Percentiles rank a stretch among this genome's conserved stretches.
These are phyloP conservation scores for Drosophila miranda DNA, from an alignment of 1,140 invertebrate genomes.

Conservation along the genomic window DNA sequence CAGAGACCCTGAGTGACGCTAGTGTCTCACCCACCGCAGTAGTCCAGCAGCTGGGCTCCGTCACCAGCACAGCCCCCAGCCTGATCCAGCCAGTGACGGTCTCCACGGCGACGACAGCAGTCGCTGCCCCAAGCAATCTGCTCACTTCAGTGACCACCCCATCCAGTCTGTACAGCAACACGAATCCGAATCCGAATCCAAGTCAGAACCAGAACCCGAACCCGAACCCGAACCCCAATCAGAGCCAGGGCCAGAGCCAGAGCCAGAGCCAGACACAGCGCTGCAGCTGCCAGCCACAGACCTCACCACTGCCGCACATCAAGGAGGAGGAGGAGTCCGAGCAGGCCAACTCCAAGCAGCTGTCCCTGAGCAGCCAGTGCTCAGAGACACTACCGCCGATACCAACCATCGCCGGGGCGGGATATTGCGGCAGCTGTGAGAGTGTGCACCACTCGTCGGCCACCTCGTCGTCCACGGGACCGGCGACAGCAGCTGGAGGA, in stretches of 20 bases:
- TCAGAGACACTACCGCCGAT: conserved; percentile 50
- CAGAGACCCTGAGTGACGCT: conserved; percentile 76
- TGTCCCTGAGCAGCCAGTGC: conserved; percentile 31
- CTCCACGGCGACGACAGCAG: conserved; percentile 27
- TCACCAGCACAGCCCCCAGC: conserved; percentile 13
- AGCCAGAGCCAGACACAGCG: conserved; percentile 82
- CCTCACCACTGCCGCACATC: conserved; percentile 84
- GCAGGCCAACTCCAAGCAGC: conserved; percentile 83
- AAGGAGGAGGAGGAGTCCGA: conserved; percentile 85
- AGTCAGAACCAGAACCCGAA: conserved; percentile 4
- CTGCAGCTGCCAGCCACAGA: conserved; percentile 75
- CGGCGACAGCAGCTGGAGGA: conserved; percentile 3
- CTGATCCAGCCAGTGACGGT: conserved; percentile 1
- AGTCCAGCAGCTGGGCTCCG: conserved; percentile 42
- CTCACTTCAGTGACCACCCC: conserved; percentile 24
- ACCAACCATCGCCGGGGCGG: conserved; percentile 50
- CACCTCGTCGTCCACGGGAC: conserved; percentile 55
- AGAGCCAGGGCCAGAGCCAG: conserved; percentile 82
- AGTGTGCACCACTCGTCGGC: conserved; percentile 71
- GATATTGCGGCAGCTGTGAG: conserved; percentile 75
- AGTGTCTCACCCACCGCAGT: conserved; percentile 73
- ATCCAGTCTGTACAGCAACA: conserved; percentile 39
- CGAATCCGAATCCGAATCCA: conserved; percentile 4
- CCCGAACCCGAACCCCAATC: conserved; percentile 28
- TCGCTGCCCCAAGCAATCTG: conserved; percentile 18